Evolutionary conservation across 2,888 invertebrate species (phyloP).

Genomic region (Caenorhabditis sp.): DNA sequence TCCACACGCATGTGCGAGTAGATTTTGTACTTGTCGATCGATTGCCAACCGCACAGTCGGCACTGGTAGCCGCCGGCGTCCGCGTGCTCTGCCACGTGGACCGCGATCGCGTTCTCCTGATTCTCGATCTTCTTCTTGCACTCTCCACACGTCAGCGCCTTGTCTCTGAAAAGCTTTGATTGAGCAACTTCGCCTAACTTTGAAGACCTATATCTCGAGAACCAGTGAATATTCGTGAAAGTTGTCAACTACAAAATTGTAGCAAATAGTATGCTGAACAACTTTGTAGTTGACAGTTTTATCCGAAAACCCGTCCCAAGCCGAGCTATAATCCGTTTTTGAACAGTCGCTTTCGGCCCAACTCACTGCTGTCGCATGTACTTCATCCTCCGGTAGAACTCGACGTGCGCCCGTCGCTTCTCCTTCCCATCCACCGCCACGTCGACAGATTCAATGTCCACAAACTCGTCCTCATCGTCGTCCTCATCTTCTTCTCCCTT

Average conservation of each 20-base stretch:
- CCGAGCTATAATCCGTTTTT: too few relatives aligned
- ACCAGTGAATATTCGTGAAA: too few relatives aligned
- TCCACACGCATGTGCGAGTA: conserved; percentile 62
- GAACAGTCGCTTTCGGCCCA: too few relatives aligned
- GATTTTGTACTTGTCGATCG: conserved; percentile 57
- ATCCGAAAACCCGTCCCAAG: too few relatives aligned
- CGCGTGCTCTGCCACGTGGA: conserved; percentile 63
- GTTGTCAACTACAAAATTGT: too few relatives aligned
- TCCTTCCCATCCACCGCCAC: conserved; percentile 56
- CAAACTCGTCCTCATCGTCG: conserved; percentile 65
- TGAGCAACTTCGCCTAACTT: not conserved
- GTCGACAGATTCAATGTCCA: conserved; percentile 66
- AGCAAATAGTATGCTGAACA: too few relatives aligned
- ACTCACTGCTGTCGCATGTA: conserved; percentile 60
- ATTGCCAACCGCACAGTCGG: conserved; percentile 62
- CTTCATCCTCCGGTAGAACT: conserved; percentile 70
- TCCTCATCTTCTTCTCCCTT: conserved; percentile 51
- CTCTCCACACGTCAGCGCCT: conserved; percentile 54
- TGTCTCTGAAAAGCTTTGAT: conserved; percentile 51
- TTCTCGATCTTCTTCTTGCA: conserved; percentile 61
- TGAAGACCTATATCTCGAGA: too few relatives aligned
- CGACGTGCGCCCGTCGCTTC: conserved; percentile 67
- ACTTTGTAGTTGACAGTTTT: too few relatives aligned
- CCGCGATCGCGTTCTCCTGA: conserved; percentile 62
- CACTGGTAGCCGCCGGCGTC: conserved; percentile 62